Percentiles rank a stretch among this genome's conserved stretches.
phyloP scores from a whole-genome alignment of 2,888 invertebrate genomes.

The Resseliella maxima region DNA sequence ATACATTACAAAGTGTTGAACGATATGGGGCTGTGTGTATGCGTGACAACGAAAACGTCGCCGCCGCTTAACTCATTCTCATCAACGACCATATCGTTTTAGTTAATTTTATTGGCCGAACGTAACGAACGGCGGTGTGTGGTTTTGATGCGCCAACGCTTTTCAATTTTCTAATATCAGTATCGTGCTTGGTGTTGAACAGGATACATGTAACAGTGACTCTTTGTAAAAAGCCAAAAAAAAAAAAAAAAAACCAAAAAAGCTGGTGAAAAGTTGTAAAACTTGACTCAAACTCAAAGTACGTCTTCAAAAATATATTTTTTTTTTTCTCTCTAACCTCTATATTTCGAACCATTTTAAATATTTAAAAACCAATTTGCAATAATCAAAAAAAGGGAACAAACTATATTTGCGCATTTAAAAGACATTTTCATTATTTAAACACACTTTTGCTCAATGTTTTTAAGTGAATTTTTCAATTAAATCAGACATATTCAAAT shows the following conservation, averaged over 20 bases:
- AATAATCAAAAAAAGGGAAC: neutral
- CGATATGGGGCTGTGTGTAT: neutral
- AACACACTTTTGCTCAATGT: too few species aligned
- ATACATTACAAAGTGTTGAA: neutral
- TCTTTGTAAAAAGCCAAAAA: neutral
- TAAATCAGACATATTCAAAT: neutral
- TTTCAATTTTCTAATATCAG: constrained; percentile 51
- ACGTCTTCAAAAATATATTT: neutral
- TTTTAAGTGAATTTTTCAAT: constrained; percentile 6
- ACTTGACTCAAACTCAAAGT: constrained; percentile 6
- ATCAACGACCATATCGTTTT: too few species aligned
- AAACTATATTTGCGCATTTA: too few species aligned
- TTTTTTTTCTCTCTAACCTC: neutral
- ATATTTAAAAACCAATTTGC: neutral
- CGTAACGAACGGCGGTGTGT: neutral
- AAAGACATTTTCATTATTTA: too few species aligned
- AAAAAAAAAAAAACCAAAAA: neutral
- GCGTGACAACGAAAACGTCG: neutral
- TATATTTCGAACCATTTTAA: too few species aligned
- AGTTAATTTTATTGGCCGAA: neutral
- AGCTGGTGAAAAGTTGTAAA: constrained; percentile 32
- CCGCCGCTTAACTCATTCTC: neutral
- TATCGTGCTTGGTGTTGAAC: constrained; percentile 27
- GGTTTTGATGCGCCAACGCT: constrained; percentile 39
- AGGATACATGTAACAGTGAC: constrained; percentile 46